Evolutionary conservation across 2,113 vertebrate genomes (phyloP).

Genomic region (Australoheros scitulus): DNA sequence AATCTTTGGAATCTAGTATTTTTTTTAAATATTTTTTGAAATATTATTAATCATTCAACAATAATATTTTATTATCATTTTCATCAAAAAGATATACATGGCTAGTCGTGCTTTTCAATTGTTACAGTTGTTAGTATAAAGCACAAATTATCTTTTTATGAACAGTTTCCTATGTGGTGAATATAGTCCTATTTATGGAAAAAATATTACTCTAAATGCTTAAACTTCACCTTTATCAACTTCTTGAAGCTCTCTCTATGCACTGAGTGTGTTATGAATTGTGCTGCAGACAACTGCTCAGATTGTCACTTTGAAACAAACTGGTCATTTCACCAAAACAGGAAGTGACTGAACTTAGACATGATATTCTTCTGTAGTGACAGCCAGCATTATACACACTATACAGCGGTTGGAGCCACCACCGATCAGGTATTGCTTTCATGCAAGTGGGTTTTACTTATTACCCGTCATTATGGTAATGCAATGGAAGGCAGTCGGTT

Average conservation of each 20-base stretch:
- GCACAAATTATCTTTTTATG: background rate
- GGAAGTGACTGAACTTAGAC: background rate
- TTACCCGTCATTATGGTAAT: background rate
- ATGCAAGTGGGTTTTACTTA: background rate
- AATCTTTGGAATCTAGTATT: background rate
- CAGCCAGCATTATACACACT: background rate
- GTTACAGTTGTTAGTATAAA: background rate
- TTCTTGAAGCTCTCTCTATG: background rate
- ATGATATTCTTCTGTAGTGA: background rate
- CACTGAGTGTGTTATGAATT: background rate
- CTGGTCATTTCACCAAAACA: background rate
- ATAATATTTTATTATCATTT: background rate
- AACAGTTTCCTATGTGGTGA: background rate
- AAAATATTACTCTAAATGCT: background rate
- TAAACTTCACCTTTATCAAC: background rate
- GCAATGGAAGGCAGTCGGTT: background rate
- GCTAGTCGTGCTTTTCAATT: background rate
- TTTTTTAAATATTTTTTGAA: background rate
- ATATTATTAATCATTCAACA: background rate
- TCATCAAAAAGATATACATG: background rate
- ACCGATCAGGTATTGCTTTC: background rate
- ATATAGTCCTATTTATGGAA: background rate
- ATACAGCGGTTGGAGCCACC: background rate
- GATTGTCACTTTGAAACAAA: slow-evolving; percentile 3
- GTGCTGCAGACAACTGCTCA: slow-evolving; percentile 1